A percentile compares a stretch with the other conserved stretches of the same genome.
phyloP scores from a whole-genome alignment of 1,140 invertebrate genomes.

The Scaptomyza montana region DNA sequence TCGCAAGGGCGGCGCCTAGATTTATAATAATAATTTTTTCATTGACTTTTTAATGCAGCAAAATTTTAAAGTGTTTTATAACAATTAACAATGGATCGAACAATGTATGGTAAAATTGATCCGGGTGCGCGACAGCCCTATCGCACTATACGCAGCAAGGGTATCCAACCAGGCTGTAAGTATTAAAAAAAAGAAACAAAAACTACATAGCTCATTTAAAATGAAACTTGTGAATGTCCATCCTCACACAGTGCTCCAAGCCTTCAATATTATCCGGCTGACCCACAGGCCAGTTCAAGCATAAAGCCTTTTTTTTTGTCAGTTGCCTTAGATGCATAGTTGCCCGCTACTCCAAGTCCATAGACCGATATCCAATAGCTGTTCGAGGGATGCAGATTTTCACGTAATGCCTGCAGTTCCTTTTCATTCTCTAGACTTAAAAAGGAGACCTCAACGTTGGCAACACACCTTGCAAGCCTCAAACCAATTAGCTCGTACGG shows the following conservation, averaged over 20 bases:
- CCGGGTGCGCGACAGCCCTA: slow-evolving; percentile 92
- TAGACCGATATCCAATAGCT: too few species aligned
- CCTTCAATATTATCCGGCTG: slow-evolving; percentile 46
- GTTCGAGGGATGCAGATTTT: too few species aligned
- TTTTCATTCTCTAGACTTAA: too few species aligned
- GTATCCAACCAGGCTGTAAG: slow-evolving; percentile 93
- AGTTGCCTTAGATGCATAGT: slow-evolving; percentile 9
- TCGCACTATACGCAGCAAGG: slow-evolving; percentile 90
- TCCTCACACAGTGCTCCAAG: slow-evolving; percentile 10
- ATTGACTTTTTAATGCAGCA: slow-evolving; percentile 43
- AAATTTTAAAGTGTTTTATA: slow-evolving; percentile 28
- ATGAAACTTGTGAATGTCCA: slow-evolving; percentile 33
- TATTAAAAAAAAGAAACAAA: slow-evolving; percentile 71
- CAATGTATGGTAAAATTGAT: slow-evolving; percentile 92
- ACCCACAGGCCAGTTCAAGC: slow-evolving; percentile 37
- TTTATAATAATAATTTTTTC: slow-evolving; percentile 27
- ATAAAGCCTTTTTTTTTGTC: slow-evolving; percentile 20
- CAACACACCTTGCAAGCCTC: too few species aligned
- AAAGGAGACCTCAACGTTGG: too few species aligned
- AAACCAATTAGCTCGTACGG: too few species aligned
- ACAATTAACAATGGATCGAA: slow-evolving; percentile 88
- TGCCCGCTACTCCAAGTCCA: too few species aligned
- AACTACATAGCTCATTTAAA: slow-evolving; percentile 31
- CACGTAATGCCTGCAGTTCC: too few species aligned
- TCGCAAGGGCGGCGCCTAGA: slow-evolving; percentile 7